Evolutionary conservation across 2,797 vertebrate genomes (phyloP), one percentile per base, ranked within the genome.

Genomic region (Myotis vivesi): DNA sequence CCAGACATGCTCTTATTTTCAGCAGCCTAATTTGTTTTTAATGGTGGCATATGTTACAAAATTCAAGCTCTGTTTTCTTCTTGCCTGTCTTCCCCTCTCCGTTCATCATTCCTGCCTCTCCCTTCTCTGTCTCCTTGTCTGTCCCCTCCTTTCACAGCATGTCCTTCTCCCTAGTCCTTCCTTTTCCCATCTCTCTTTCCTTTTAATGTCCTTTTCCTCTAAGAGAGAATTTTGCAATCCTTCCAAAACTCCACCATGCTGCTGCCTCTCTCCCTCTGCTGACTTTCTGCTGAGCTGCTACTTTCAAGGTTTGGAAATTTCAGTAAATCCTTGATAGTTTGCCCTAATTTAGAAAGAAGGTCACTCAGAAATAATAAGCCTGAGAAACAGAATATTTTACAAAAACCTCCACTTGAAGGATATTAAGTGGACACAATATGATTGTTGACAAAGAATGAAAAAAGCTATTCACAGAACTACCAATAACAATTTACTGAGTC

Each of bases 351-450:
- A n/a, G 41, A 77, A 28, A 89, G 55, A 96, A 89, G 86, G 68
- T 90, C 92, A 95, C 83, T 88, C 57, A 57, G 84, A 97, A 97
- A 92, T 94, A 95, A 94, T 97, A 96, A 96, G 64, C 41, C 59
- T 4, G 38, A 94, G 68, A 95, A 93, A 90, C 13, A 69, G 81
- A 97, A 93, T 95, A 93, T 94, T 94, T 93, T 92, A 90, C 8
- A 89, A 92, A 96, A 93, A 91, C 66, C 73, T 95, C 66, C 49
- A 69, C 30, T 49, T 93, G 92, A 95, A 94, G 49, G 71, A 88
- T 95, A 92, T 96, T 90, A 96, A 96, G 85, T 91, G 55, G 75
- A 73, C 66, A 87, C 77, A 84, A 84, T 94, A 95, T 75, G 72
- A 85, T 28, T 94, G 77, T 96, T 95, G 93, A 96, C 92, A 97